phyloP scores from a whole-genome alignment of 1,140 invertebrate species.

The Stegodyphus dumicola region DNA sequence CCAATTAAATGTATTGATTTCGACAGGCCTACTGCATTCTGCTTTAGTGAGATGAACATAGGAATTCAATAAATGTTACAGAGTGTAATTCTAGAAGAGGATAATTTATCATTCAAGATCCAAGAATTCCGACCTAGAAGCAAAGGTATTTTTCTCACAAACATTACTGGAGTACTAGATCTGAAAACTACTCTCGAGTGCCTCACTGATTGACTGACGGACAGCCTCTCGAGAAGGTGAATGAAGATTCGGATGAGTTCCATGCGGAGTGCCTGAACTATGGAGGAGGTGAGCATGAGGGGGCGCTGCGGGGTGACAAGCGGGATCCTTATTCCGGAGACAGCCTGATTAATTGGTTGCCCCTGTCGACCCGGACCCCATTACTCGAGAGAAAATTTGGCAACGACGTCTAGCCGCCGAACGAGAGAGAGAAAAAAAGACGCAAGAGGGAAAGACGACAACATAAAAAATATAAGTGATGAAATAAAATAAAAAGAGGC shows the following conservation, averaged over 20 bases:
- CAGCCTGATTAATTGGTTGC: constrained; percentile 41
- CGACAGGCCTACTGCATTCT: too few species aligned
- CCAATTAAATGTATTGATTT: too few species aligned
- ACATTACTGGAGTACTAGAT: too few species aligned
- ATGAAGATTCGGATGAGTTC: constrained; percentile 39
- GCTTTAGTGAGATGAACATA: too few species aligned
- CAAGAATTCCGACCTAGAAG: too few species aligned
- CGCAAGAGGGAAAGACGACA: too few species aligned
- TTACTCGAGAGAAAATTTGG: constrained; percentile 36
- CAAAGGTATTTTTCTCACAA: too few species aligned
- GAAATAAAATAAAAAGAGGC: neutral
- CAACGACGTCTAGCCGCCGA: constrained; percentile 15
- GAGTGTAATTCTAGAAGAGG: too few species aligned
- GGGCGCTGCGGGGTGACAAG: constrained; percentile 11
- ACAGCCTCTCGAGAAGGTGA: neutral
- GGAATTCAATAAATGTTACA: too few species aligned
- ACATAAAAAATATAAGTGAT: neutral
- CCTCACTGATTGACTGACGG: neutral
- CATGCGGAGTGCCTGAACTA: neutral
- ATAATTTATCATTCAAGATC: too few species aligned
- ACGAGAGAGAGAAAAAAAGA: too few species aligned
- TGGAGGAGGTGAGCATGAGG: neutral
- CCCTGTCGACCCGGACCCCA: constrained; percentile 15
- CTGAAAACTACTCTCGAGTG: too few species aligned
- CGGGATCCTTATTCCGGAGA: constrained; percentile 22